Base-by-base conservation (phyloP, 2,113 vertebrate species). In the Desmodus rotundus region DNA sequence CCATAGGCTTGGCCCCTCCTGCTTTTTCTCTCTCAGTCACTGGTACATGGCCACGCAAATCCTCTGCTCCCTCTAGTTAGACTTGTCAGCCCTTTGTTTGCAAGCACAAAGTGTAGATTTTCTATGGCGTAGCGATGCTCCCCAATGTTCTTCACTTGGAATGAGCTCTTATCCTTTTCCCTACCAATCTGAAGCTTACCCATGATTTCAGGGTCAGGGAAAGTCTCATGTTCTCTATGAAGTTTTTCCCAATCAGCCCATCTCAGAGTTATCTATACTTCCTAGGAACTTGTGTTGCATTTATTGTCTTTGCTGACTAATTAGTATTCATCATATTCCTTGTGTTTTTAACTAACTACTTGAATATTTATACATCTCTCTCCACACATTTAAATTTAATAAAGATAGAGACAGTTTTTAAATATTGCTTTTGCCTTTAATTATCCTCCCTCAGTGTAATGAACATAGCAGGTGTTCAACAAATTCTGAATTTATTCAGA, bases 401-500 rank as follows among this genome's bases (percentile, higher is more conserved):
- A 91, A 93, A 82, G 22, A 81, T 38, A 90, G 3, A 80, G 43
- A 85, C 52, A 94, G 14, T 43, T 73, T 78, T 74, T 70, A 31
- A 91, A 76, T 70, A 73, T 61, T 89, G 19, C 2, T 89, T 91
- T 89, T 58, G 10, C 22, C 14, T 95, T 96, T 96, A 67, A 92
- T 93, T 68, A 4, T 68, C 73, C 12, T 82, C 43, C n/a, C 36
- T 24, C 36, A 36, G 22, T 74, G 26, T 41, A 78, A 72, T 93
- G 61, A 8, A 81, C 31, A 87, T 45, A 89, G 73, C 80, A 89
- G 84, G 41, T 87, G 28, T 68, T 89, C 63, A 95, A 82, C 36
- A 36, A 78, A 89, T 92, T 93, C 52, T 80, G 70, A 89, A 91
- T 94, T 93, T 72, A 92, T 86, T 94, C 61, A 86, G 68, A 93